Base-by-base conservation (phyloP, 2,113 vertebrate species). In the Indicator indicator region DNA sequence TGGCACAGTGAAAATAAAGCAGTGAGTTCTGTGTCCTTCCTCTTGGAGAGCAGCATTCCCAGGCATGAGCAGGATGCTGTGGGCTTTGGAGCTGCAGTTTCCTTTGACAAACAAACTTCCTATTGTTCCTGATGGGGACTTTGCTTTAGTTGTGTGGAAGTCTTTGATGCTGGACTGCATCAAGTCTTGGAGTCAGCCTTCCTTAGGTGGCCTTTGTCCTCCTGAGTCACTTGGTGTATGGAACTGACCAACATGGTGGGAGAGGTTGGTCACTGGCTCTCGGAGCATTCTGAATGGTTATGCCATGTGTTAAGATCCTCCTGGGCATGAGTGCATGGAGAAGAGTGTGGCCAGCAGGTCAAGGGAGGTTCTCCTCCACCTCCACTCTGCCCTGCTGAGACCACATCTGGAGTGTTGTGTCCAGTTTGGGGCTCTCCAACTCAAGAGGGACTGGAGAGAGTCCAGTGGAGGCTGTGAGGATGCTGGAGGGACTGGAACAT, bases 101-200 rank as follows among this genome's bases (percentile, higher is more conserved):
- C 96, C 92, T 76, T 81, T 38, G n/a, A 26, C 86, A 95, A 95
- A 95, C 92, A 96, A 93, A 70, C 86, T 32, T 0, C 0, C 46
- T 70, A 38, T 93, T 93, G 93, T 95, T 26, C 32, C 36, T 83
- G n/a, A 52, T 54, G 40, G 71, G 83, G 73, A 74, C 64, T 71
- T 91, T 69, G 85, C 91, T 95, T 95, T 88, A 69, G 28, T 91
- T 90, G 81, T n/a, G 27, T 55, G 83, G 63, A 72, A 74, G 50
- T 23, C 91, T 96, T 97, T 95, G 96, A 94, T 93, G 91, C 50
- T 90, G 26, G 32, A 38, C 32, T 42, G 42, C 46, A 80, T 46
- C 56, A 83, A 60, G 63, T 27, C 1, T 0, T 52, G 65, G 64
- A 59, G 38, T 18, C 89, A 32, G 56, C 28, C 14, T 60, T 74